Conservation (phyloP, 2,888 invertebrate species). For the Patella caerulea region DNA sequence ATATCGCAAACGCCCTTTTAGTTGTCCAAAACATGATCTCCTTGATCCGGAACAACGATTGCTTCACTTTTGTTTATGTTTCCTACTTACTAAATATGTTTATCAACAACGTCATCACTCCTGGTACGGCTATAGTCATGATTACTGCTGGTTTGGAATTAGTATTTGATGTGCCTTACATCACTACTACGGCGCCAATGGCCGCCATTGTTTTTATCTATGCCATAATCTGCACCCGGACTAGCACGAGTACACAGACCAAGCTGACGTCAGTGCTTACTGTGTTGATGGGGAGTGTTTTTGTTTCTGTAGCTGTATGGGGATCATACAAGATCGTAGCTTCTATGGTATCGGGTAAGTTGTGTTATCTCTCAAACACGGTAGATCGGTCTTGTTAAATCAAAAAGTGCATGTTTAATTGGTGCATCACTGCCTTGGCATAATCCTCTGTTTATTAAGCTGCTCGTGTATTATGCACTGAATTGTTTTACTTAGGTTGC, state of each 20-base stretch:
- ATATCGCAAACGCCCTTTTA: conserved; percentile 50
- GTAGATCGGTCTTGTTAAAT: too few relatives aligned
- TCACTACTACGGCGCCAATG: conserved; percentile 42
- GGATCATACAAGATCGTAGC: conserved; percentile 41
- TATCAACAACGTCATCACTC: conserved; percentile 50
- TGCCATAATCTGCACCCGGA: conserved; percentile 41
- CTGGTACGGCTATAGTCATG: conserved; percentile 51
- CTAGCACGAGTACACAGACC: conserved; percentile 31
- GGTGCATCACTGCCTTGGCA: too few relatives aligned
- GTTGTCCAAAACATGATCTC: conserved; percentile 46
- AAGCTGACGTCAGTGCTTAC: conserved; percentile 34
- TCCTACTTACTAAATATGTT: conserved; percentile 51
- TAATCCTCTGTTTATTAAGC: neutral
- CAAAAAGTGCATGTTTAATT: too few relatives aligned
- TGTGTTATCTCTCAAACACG: neutral
- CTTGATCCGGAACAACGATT: conserved; percentile 48
- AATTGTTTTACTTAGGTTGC: neutral
- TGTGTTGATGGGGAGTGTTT: conserved; percentile 37
- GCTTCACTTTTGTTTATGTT: conserved; percentile 50
- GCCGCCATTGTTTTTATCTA: conserved; percentile 38
- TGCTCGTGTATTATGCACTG: neutral
- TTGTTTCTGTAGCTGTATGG: conserved; percentile 40
- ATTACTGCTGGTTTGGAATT: conserved; percentile 52
- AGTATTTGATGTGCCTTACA: conserved; percentile 45
- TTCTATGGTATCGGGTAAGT: conserved; percentile 38